Conservation (phyloP, 2,888 invertebrate genomes). For the Leptopilina syphax region DNA sequence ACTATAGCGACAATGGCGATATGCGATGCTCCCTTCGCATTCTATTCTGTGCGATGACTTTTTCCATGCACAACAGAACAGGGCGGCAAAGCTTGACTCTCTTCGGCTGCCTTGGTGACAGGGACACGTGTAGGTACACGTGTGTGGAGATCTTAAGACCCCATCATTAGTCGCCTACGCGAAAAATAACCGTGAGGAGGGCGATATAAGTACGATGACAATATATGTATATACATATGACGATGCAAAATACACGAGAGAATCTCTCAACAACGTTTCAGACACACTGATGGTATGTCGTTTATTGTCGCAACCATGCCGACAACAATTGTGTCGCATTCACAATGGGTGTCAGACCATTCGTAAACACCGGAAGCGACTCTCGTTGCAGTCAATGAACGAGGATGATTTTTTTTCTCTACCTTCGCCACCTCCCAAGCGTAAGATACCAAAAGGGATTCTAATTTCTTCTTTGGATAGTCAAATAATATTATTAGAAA, state of each 20-base stretch:
- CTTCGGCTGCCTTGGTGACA: conserved; percentile 44
- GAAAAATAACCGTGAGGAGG: conserved; percentile 40
- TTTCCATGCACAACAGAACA: conserved; percentile 40
- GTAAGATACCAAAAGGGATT: not conserved
- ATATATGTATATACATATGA: conserved; percentile 17
- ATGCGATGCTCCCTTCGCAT: conserved; percentile 52
- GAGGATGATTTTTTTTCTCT: not conserved
- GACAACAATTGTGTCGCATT: conserved; percentile 47
- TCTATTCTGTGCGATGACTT: conserved; percentile 52
- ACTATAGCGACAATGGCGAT: conserved; percentile 45
- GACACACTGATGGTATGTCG: conserved; percentile 30
- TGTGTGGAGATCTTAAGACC: conserved; percentile 62
- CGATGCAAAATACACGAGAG: not conserved
- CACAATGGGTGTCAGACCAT: conserved; percentile 50
- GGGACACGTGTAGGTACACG: conserved; percentile 56
- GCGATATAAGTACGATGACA: conserved; percentile 47
- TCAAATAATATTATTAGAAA: too few species aligned
- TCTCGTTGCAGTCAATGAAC: conserved; percentile 35
- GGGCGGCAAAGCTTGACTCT: conserved; percentile 33
- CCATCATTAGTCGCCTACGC: conserved; percentile 73
- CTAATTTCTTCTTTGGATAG: too few species aligned
- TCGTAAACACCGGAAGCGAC: conserved; percentile 56
- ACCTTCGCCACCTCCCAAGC: not conserved
- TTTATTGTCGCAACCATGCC: conserved; percentile 49
- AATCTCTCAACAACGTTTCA: conserved; percentile 20